Percentiles rank a stretch among this genome's conserved stretches.
These are phyloP conservation scores for Dicaeum eximium DNA, from an alignment of 2,113 vertebrate genomes.

Conservation along the genomic window DNA sequence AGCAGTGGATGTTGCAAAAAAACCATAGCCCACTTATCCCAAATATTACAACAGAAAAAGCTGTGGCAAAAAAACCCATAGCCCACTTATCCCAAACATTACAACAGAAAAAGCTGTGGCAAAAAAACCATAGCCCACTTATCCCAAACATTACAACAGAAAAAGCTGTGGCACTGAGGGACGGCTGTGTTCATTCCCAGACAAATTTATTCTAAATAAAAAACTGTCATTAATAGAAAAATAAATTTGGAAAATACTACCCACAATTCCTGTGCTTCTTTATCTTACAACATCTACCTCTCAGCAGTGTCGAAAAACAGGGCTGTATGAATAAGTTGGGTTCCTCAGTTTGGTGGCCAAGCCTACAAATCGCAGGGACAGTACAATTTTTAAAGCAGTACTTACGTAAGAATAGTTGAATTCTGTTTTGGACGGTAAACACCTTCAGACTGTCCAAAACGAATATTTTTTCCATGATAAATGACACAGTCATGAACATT, in stretches of 20 bases:
- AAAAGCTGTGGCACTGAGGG: not conserved
- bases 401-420: not conserved
- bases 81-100: not conserved
- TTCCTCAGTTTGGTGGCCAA: not conserved
- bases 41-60: not conserved
- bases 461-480: not conserved
- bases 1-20: not conserved
- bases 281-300: not conserved
- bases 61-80: not conserved
- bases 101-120: not conserved
- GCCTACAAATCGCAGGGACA: not conserved
- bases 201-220: not conserved
- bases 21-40: too few species aligned
- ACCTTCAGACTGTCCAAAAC: not conserved
- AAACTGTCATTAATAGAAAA: fast-evolving
- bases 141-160: not conserved
- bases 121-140: not conserved
- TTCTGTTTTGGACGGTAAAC: not conserved
- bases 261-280: not conserved
- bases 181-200: not conserved
- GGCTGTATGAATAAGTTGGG: fast-evolving
- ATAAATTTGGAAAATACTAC: not conserved
- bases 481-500: not conserved
- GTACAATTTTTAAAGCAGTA: not conserved
- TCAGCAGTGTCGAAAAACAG: not conserved